Conservation (phyloP, 2,113 vertebrate genomes). For the Callipepla californica region DNA sequence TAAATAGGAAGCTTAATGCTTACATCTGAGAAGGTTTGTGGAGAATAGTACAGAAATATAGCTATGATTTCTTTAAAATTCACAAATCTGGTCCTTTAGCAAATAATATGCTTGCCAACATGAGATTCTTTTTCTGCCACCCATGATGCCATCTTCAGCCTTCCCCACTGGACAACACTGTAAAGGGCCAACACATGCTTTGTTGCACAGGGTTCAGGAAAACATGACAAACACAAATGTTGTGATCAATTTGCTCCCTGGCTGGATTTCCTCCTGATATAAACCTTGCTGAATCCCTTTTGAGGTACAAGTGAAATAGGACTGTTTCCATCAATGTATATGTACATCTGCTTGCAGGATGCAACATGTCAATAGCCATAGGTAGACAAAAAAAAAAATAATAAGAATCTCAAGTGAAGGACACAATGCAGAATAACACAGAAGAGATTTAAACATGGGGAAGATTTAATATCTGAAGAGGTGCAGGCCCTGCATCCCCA, state of each 20-base stretch:
- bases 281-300: background rate
- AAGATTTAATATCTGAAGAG: background rate
- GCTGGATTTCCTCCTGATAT: background rate
- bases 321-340: background rate
- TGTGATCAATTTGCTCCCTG: background rate
- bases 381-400: background rate
- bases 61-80: background rate
- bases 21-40: background rate
- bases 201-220: background rate
- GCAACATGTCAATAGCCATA: background rate
- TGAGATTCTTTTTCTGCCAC: background rate
- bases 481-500: background rate
- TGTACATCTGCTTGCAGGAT: background rate
- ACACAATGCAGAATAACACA: background rate
- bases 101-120: background rate
- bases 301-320: background rate
- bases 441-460: background rate
- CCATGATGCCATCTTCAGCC: fast-evolving
- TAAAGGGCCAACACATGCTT: no score
- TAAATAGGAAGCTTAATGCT: background rate
- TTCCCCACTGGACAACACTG: background rate
- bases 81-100: background rate
- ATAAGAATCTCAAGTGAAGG: background rate
- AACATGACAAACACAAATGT: background rate
- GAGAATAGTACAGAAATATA: background rate